Conservation (phyloP, 2,888 invertebrate species). For the Eilema griseolum region DNA sequence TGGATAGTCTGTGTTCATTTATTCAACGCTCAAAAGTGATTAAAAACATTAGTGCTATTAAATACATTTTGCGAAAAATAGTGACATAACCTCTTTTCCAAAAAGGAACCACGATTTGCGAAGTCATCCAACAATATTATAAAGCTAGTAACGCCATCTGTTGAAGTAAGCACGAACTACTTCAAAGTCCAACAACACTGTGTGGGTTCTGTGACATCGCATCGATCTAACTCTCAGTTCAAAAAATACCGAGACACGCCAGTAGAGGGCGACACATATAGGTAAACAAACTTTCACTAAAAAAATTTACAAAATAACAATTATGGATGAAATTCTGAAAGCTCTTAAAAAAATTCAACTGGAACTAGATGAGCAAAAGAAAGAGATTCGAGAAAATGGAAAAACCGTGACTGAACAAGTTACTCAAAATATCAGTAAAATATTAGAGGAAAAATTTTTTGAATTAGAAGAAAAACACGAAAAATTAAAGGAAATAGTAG, state of each 20-base stretch:
- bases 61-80: conserved; percentile 1
- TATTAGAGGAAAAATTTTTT: not conserved
- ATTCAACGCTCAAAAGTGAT: conserved; percentile 5
- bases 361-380: not conserved
- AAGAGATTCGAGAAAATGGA: no score
- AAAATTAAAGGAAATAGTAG: not conserved
- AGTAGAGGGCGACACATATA: not conserved
- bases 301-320: no score
- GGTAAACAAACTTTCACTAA: no score
- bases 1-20: not conserved
- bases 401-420: not conserved
- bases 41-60: conserved; percentile 5
- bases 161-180: not conserved
- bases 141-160: conserved; percentile 14
- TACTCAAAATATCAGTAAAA: not conserved
- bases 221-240: not conserved
- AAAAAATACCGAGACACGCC: conserved; percentile 4
- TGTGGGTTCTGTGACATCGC: not conserved
- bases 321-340: not conserved
- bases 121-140: conserved; percentile 13
- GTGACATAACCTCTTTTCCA: conserved; percentile 5
- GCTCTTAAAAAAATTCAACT: not conserved
- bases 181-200: not conserved
- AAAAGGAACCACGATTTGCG: conserved; percentile 7
- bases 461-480: not conserved